Evolutionary conservation across 2,113 vertebrate genomes (phyloP).

Genomic region (Thomomys bottae): DNA sequence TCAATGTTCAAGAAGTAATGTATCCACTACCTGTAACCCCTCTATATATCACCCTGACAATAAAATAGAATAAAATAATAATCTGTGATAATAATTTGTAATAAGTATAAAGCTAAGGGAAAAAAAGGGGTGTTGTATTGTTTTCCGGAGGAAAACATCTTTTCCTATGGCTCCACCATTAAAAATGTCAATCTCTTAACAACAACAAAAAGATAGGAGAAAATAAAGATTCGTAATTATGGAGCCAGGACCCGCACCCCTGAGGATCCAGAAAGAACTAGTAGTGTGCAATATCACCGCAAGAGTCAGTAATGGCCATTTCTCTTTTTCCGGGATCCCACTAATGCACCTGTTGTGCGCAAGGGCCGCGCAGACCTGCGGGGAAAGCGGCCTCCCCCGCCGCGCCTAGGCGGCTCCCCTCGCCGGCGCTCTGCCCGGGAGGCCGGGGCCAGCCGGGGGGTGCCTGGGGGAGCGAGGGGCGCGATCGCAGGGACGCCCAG

Average conservation of each 20-base stretch:
- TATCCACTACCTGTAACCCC: no score
- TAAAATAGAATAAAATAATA: no score
- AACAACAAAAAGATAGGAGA: neutral
- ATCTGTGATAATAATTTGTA: no score
- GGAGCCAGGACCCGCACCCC: neutral
- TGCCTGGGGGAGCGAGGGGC: neutral
- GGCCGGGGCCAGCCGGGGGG: neutral
- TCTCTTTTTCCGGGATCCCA: slow-evolving; percentile 41
- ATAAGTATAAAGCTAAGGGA: neutral
- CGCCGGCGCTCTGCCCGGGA: neutral
- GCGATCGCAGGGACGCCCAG: neutral
- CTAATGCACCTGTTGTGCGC: slow-evolving; percentile 46
- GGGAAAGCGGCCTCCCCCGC: neutral
- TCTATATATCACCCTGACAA: no score
- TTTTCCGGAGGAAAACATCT: neutral
- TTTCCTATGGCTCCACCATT: neutral
- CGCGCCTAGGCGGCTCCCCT: neutral
- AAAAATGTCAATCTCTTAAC: neutral
- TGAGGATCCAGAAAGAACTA: neutral
- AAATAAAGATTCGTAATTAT: neutral
- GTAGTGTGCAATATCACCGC: neutral
- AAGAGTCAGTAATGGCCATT: neutral
- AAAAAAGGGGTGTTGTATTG: neutral
- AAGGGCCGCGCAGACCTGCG: neutral
- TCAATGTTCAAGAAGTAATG: no score